phyloP scores from a whole-genome alignment of 2,888 invertebrate genomes.

The Drosophila diplacantha region DNA sequence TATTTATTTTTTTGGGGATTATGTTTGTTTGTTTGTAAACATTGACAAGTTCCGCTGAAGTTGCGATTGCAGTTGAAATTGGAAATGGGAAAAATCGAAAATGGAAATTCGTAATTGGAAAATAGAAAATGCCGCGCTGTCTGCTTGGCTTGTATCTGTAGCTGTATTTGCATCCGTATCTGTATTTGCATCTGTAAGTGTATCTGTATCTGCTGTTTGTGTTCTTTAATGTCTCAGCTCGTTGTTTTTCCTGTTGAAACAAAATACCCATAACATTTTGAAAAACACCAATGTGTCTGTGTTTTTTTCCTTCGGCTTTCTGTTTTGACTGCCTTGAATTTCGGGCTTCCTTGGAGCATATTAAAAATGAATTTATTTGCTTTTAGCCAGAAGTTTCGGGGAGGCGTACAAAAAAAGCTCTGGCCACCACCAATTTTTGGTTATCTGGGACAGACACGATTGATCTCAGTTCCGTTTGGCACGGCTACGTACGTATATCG shows the following conservation, averaged over 20 bases:
- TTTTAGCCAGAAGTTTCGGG: constrained; percentile 46
- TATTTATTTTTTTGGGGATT: constrained; percentile 48
- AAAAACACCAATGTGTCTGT: constrained; percentile 52
- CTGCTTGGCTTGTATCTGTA: constrained; percentile 39
- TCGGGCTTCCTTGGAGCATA: constrained; percentile 41
- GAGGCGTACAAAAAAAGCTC: constrained; percentile 6
- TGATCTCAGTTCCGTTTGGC: constrained; percentile 65
- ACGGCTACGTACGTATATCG: background rate
- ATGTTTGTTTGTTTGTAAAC: constrained; percentile 64
- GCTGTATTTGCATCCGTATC: constrained; percentile 10
- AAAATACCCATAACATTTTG: constrained; percentile 67
- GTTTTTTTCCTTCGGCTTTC: constrained; percentile 7
- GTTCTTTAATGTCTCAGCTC: constrained; percentile 38
- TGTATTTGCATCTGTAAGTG: constrained; percentile 7
- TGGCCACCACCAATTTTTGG: constrained; percentile 16
- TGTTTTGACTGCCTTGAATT: constrained; percentile 20
- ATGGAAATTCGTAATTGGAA: constrained; percentile 54
- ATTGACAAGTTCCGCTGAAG: constrained; percentile 67
- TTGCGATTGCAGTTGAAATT: constrained; percentile 38
- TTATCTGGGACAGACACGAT: constrained; percentile 48
- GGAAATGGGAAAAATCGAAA: constrained; percentile 40
- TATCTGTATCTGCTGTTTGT: constrained; percentile 37
- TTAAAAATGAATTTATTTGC: constrained; percentile 68
- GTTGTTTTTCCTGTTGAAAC: constrained; percentile 58
- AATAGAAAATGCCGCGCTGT: constrained; percentile 65